A percentile compares a stretch with the other conserved stretches of the same genome.
phyloP scores from a whole-genome alignment of 2,888 invertebrate species.

The Amphipyra berbera region DNA sequence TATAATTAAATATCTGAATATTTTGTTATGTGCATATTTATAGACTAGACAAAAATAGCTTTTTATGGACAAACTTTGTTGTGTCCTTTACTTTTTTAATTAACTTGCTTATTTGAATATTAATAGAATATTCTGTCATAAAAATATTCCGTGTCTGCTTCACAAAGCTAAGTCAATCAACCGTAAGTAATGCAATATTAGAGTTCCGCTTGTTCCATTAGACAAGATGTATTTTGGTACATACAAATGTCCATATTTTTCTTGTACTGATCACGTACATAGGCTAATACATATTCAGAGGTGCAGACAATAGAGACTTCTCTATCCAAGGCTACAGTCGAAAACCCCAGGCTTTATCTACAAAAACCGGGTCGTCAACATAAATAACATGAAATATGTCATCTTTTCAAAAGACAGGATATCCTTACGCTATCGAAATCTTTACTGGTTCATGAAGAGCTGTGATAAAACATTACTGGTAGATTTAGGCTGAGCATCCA shows the following conservation, averaged over 20 bases:
- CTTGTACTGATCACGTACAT: slow-evolving; percentile 15
- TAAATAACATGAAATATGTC: slow-evolving; percentile 48
- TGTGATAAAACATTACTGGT: slow-evolving; percentile 40
- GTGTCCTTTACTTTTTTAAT: slow-evolving; percentile 4
- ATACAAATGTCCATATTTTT: slow-evolving; percentile 17
- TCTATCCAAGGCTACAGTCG: slow-evolving; percentile 13
- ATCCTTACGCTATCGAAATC: slow-evolving; percentile 42
- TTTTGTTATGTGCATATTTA: background rate
- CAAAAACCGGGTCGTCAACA: slow-evolving; percentile 38
- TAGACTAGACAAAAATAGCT: background rate
- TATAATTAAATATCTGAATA: background rate
- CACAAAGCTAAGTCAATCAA: slow-evolving; percentile 15
- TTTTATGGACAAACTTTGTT: slow-evolving; percentile 2
- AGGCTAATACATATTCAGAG: slow-evolving; percentile 29
- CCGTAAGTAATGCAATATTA: background rate
- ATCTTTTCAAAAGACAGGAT: slow-evolving; percentile 47
- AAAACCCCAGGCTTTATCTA: slow-evolving; percentile 27
- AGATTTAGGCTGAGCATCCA: no score
- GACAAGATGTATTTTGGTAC: slow-evolving; percentile 1
- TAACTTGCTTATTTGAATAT: slow-evolving; percentile 16
- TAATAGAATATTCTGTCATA: slow-evolving; percentile 7
- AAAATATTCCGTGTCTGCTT: slow-evolving; percentile 7
- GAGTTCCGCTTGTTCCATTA: slow-evolving; percentile 9
- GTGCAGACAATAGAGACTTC: slow-evolving; percentile 9
- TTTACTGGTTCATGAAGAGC: slow-evolving; percentile 39